phyloP scores from a whole-genome alignment of 2,888 invertebrate species.

The Matsumyia berberina region DNA sequence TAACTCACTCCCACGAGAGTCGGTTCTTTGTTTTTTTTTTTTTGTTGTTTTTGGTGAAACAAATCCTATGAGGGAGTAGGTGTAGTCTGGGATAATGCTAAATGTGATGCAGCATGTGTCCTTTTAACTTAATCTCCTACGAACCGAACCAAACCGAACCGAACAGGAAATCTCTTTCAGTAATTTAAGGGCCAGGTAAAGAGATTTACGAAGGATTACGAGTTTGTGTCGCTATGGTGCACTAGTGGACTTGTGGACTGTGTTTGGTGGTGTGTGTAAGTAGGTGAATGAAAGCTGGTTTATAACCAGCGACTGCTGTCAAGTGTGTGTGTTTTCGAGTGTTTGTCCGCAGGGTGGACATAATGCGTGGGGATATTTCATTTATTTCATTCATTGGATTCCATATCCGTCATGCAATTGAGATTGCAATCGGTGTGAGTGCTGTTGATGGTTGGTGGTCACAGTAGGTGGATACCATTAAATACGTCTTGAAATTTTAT shows the following conservation, averaged over 20 bases:
- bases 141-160: slow-evolving; percentile 52
- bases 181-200: slow-evolving; percentile 74
- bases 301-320: not conserved
- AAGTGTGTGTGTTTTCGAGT: slow-evolving; percentile 10
- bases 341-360: slow-evolving; percentile 3
- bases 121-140: slow-evolving; percentile 74
- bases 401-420: slow-evolving; percentile 58
- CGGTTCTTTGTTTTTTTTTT: no score
- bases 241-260: no score
- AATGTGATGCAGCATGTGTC: slow-evolving; percentile 75
- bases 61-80: slow-evolving; percentile 30
- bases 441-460: not conserved
- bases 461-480: not conserved
- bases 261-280: slow-evolving; percentile 6
- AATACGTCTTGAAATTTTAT: not conserved
- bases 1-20: slow-evolving; percentile 5
- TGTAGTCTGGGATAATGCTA: slow-evolving; percentile 50
- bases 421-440: slow-evolving; percentile 28
- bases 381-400: slow-evolving; percentile 54
- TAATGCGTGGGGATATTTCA: slow-evolving; percentile 63
- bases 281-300: slow-evolving; percentile 42
- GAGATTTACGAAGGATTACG: slow-evolving; percentile 74
- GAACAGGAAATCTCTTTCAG: slow-evolving; percentile 67
- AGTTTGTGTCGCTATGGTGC: slow-evolving; percentile 51
- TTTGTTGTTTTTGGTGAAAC: slow-evolving; percentile 18